Conservation (phyloP, 2,113 vertebrate genomes). For the Amia ocellicauda region DNA sequence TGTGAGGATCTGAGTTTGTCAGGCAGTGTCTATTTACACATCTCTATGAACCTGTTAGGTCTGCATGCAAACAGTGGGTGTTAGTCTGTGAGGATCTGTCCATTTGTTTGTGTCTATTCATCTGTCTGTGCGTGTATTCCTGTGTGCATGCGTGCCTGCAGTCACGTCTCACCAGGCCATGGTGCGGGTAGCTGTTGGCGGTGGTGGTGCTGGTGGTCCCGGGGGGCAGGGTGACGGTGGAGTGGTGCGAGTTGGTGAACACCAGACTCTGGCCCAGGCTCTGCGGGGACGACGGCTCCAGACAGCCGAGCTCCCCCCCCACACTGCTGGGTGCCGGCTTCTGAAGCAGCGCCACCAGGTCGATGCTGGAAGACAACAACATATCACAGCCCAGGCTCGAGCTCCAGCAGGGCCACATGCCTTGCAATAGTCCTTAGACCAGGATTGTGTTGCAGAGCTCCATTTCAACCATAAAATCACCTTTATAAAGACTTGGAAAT, state of each 20-base stretch:
- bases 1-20: background rate
- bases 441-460: no score
- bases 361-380: conserved; percentile 64
- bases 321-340: conserved; percentile 66
- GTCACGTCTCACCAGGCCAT: conserved; percentile 58
- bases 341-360: conserved; percentile 77
- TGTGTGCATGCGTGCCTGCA: background rate
- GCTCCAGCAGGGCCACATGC: no score
- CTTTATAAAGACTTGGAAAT: no score
- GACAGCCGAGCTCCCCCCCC: conserved; percentile 60
- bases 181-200: conserved; percentile 75
- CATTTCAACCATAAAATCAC: no score
- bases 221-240: conserved; percentile 69
- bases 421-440: no score
- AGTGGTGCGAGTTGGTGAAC: conserved; percentile 92
- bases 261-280: conserved; percentile 86
- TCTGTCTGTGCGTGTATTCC: background rate
- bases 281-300: conserved; percentile 72
- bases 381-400: no score
- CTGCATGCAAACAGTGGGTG: no score
- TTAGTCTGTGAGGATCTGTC: no score
- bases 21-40: no score
- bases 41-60: no score
- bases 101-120: no score
- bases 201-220: conserved; percentile 71